Base-by-base conservation (phyloP, 2,113 vertebrate genomes). In the Colossoma macropomum region DNA sequence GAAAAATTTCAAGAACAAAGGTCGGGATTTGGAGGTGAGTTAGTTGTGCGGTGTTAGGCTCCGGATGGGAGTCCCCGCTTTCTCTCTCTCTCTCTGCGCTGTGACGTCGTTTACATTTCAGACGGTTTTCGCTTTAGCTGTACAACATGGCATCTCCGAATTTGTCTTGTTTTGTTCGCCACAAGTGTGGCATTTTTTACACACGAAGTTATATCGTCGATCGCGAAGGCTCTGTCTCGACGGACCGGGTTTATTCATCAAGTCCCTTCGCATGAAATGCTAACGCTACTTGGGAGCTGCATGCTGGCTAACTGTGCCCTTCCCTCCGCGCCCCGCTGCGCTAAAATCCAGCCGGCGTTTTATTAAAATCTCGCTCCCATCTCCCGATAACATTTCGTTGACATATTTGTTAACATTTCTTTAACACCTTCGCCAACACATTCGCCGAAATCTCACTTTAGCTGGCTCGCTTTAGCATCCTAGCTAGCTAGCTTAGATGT, bases 1-100 rank as follows among this genome's bases (percentile, higher is more conserved):
- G 93, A 98, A 98, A 94, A 98, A 98, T 95, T 98, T 98, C 93
- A 98, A 98, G 94, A 98, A 98, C 92, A 98, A 98, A 94, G 97
- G 97, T 89, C 96, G 97, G 84, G 97, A 98, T 95, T 93, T 97
- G 93, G 97, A 98, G 97, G 97, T 98, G 95, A 93, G 86, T 84
- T 73, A 82, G 79, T 74, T 75, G 62, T 2, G 66, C n/a, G 2
- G 5, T n/a, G 71, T 81, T 83, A 84, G 74, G 77, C 32, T 70
- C 9, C 80, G 87, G 81, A 28, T 84, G 82, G 59, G 59, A 62
- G 59, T 62, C 59, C 59, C 59, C 81, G 77, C 85, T 87, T 68
- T 85, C 81, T 85, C 79, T 84, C 62, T 34, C 41, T 30, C 81
- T 48, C 79, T 70, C 76, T 93, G 88, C 84, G 86, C 85, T 92